Evolutionary conservation across 2,888 invertebrate genomes (phyloP).

Genomic region (Operophtera brumata): DNA sequence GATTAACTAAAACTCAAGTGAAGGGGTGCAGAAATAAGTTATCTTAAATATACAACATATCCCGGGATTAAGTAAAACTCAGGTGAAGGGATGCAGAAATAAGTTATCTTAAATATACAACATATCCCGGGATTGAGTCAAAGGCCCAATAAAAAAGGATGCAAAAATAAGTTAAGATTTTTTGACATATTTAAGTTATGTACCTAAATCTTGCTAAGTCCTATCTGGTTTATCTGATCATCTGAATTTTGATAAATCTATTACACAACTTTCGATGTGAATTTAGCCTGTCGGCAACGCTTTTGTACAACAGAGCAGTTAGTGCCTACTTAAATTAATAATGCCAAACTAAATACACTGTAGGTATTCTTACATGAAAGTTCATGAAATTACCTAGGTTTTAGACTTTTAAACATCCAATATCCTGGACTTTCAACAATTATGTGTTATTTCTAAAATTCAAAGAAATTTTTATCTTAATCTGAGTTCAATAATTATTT

Average conservation of each 20-base stretch:
- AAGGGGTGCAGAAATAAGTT: too few relatives aligned
- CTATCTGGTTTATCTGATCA: background rate
- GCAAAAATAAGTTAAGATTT: too few relatives aligned
- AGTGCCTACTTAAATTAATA: background rate
- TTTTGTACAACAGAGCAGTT: conserved; percentile 18
- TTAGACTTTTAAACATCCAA: conserved; percentile 2
- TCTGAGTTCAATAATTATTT: background rate
- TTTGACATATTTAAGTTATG: background rate
- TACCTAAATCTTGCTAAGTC: background rate
- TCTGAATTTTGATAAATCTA: background rate
- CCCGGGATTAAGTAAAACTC: too few relatives aligned
- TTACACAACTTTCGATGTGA: conserved; percentile 1
- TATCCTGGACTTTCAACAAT: conserved; percentile 7
- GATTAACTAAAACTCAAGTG: too few relatives aligned
- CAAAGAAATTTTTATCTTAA: too few relatives aligned
- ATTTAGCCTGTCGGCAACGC: conserved; percentile 1
- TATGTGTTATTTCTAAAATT: too few relatives aligned
- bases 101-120: too few relatives aligned
- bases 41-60: too few relatives aligned
- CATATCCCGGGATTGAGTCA: too few relatives aligned
- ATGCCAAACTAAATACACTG: background rate
- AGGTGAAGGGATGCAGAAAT: too few relatives aligned
- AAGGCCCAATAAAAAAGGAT: too few relatives aligned
- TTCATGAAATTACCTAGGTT: background rate
- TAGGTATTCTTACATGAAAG: background rate